Conservation (phyloP, 2,113 vertebrate genomes). For the Noctilio leporinus region DNA sequence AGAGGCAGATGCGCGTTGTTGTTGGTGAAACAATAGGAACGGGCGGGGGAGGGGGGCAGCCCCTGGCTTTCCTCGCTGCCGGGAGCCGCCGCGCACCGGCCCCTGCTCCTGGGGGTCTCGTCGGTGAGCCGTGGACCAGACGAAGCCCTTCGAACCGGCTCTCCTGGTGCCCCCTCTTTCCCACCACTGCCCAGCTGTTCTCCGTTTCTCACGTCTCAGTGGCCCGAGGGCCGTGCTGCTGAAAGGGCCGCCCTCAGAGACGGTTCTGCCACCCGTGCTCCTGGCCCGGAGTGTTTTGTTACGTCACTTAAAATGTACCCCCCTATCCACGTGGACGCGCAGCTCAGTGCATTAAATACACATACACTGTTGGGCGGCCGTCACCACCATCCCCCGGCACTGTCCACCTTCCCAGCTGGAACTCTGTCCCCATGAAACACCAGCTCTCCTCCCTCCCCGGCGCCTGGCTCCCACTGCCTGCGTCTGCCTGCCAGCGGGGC, state of each 20-base stretch:
- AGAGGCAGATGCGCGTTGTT: neutral
- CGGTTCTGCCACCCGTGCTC: rapidly evolving
- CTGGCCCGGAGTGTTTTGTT: neutral
- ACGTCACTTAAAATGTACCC: neutral
- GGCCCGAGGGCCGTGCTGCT: neutral
- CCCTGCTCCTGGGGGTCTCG: neutral
- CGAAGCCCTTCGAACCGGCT: neutral
- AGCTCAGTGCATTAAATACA: neutral
- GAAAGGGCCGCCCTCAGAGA: too few species aligned
- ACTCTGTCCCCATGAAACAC: neutral
- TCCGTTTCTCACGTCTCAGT: neutral
- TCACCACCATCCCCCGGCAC: neutral
- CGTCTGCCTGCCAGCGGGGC: too few species aligned
- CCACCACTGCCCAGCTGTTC: rapidly evolving
- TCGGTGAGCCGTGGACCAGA: rapidly evolving
- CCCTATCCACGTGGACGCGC: neutral
- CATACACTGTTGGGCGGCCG: neutral
- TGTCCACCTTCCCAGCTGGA: neutral
- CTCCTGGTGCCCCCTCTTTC: too few species aligned
- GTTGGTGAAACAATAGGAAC: rapidly evolving
- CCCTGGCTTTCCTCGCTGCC: rapidly evolving
- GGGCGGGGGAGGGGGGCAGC: rapidly evolving
- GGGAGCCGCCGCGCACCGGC: neutral
- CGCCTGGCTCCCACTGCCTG: too few species aligned
- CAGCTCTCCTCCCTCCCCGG: neutral